Base-by-base conservation (phyloP, 2,888 invertebrate genomes). In the Lordiphosa fenestrarum region DNA sequence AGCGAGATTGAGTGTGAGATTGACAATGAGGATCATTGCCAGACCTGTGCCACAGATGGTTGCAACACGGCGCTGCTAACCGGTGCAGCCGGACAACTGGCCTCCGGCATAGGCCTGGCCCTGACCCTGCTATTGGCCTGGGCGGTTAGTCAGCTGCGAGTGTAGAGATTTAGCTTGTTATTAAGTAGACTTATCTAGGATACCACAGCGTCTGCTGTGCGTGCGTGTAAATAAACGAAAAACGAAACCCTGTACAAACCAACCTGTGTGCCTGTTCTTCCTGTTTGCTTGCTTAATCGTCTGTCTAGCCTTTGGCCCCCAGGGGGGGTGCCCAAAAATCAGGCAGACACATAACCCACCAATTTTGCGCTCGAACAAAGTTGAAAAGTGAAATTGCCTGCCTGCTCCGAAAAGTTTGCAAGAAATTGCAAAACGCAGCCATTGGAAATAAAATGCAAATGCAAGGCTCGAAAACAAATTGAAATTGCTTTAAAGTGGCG, bases 1-100 rank as follows among this genome's bases (percentile, higher is more conserved):
- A 77, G 71, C 30, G 68, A 81, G 1, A 2, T 86, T 3, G 7
- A 74, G 10, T 88, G 89, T 41, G 71, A 74, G 7, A 47, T 53
- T 12, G 67, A 78, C 9, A 66, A 70, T 3, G 54, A 71, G 1
- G 55, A 72, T 3, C 57, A 80, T 39, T 88, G 88, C 56, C 19
- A 73, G 15, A 54, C 70, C 12, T 88, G 88, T 50, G 12, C 51
- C 6, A 51, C 59, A 0, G 75, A 86, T 51, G 76, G 71, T 1
- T 88, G 88, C 66, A 88, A 88, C 53, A 80, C 62, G 0, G 50
- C 10, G 7, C 57, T 73, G 39, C 65, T 88, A 13, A 70, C 59
- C 4, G 82, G 73, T 9, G 58, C 75, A 3, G 80, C 74, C 19
- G 59, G 53, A 2, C 35, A 54, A 0, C 55, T 73, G 2, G 55